A percentile compares a stretch with the other conserved stretches of the same genome.
These are phyloP conservation scores for Pampusana beccarii DNA, from an alignment of 2,113 vertebrate species.

Conservation along the genomic window DNA sequence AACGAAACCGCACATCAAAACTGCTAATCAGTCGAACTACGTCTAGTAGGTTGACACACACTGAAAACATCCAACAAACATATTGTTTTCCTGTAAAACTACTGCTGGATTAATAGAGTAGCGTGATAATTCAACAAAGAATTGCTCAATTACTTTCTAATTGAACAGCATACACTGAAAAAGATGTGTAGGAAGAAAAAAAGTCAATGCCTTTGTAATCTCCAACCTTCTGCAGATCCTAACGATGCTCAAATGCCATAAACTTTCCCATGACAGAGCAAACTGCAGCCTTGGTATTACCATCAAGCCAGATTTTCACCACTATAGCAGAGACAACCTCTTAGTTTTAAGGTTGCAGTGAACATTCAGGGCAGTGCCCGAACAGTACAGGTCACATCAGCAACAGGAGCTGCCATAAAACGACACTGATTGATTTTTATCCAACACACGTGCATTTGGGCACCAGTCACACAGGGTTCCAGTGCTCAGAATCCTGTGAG, in stretches of 20 bases:
- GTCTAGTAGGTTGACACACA: neutral
- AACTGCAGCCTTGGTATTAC: neutral
- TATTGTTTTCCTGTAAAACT: neutral
- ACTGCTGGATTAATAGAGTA: slow-evolving; percentile 5
- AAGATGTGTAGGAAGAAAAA: neutral
- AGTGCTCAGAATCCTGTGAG: neutral
- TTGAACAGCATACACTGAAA: slow-evolving; percentile 1
- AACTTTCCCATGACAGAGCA: neutral
- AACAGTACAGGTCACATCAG: neutral
- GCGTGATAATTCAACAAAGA: neutral
- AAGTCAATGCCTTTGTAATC: neutral
- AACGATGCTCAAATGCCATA: neutral
- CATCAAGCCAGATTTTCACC: neutral
- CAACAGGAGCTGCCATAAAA: neutral
- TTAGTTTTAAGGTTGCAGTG: neutral
- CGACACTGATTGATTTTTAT: neutral
- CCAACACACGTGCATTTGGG: neutral
- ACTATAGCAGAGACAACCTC: neutral
- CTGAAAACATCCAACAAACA: neutral
- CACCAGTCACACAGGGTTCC: neutral
- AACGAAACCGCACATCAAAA: neutral
- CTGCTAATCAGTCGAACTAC: neutral
- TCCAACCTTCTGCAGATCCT: neutral
- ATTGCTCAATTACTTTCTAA: slow-evolving; percentile 10
- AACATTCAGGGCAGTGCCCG: neutral